Percentiles rank a stretch among this genome's conserved stretches.
Conservation (phyloP, 2,888 invertebrate species). For the Aricia artaxerxes region DNA sequence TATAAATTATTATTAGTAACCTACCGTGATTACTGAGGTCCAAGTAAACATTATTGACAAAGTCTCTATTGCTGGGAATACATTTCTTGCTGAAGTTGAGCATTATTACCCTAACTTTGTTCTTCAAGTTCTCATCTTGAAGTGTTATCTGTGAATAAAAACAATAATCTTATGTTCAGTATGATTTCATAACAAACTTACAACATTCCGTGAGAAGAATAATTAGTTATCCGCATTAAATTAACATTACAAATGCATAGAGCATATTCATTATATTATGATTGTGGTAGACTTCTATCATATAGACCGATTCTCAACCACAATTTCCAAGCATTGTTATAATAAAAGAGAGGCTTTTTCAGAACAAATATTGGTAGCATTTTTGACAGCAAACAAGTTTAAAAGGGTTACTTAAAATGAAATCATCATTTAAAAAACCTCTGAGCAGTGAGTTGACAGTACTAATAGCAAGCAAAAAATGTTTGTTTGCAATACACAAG, state of each 20-base stretch:
- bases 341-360: no score
- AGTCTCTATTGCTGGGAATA: slow-evolving; percentile 61
- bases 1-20: slow-evolving; percentile 5
- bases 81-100: slow-evolving; percentile 60
- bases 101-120: slow-evolving; percentile 77
- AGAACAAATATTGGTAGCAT: no score
- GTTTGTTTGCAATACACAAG: no score
- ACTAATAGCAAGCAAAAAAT: neutral
- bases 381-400: no score
- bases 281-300: neutral
- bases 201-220: neutral
- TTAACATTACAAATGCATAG: neutral
- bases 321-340: neutral
- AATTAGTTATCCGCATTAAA: neutral
- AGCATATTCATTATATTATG: neutral
- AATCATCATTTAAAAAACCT: no score
- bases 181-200: neutral
- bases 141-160: slow-evolving; percentile 67
- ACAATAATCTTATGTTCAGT: neutral
- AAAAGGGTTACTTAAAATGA: no score
- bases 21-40: slow-evolving; percentile 69
- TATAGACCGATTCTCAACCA: neutral
- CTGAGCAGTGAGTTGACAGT: no score
- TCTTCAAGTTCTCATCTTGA: slow-evolving; percentile 74
- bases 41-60: slow-evolving; percentile 68